Conservation (phyloP, 2,888 invertebrate genomes). For the Conus canariensis region DNA sequence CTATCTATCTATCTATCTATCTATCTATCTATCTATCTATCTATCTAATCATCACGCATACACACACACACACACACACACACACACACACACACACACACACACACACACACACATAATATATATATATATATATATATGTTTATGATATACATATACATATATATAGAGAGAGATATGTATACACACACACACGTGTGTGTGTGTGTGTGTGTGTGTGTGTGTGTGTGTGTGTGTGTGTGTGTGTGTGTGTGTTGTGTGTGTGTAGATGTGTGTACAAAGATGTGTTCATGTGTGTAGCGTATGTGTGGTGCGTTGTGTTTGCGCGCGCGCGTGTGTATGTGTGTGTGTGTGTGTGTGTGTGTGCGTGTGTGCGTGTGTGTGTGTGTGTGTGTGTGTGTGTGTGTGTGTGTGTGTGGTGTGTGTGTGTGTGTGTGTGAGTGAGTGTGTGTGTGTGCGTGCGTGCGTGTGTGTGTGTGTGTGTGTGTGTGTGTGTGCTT, state of each 20-base stretch:
- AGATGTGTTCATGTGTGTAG: neutral
- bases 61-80: no score
- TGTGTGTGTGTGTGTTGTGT: neutral
- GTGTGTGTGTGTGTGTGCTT: neutral
- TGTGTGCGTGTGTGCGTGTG: neutral
- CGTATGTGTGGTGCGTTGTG: neutral
- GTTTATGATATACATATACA: no score
- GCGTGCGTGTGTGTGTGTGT: neutral
- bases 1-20: no score
- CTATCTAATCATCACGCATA: no score
- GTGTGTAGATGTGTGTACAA: neutral
- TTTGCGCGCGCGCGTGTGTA: neutral
- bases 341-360: constrained; percentile 10
- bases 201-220: no score
- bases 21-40: no score
- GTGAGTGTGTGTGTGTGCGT: neutral
- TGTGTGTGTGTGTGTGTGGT: constrained; percentile 6
- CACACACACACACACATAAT: no score
- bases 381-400: neutral
- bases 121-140: no score
- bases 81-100: no score
- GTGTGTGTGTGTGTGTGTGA: neutral
- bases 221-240: no score
- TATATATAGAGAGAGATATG: no score
- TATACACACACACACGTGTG: no score